Conservation (phyloP, 2,888 invertebrate species). For the Watsonalla binaria region DNA sequence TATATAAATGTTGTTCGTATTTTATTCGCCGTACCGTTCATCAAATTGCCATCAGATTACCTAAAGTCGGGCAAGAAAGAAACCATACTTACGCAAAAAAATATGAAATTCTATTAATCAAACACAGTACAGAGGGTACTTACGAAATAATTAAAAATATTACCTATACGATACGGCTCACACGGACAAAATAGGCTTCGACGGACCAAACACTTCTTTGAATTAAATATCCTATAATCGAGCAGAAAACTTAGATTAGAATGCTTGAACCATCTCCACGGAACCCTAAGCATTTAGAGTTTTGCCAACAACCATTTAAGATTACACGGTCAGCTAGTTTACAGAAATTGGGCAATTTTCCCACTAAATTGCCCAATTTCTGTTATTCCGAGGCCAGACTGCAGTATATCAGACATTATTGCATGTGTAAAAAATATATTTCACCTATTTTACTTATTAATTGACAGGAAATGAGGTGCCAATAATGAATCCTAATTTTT, state of each 20-base stretch:
- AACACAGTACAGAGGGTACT: too few species aligned
- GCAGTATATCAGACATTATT: slow-evolving; percentile 54
- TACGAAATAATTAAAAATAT: too few species aligned
- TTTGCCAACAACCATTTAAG: slow-evolving; percentile 43
- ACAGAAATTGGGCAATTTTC: slow-evolving; percentile 51
- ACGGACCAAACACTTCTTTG: too few species aligned
- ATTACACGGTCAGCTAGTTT: slow-evolving; percentile 47
- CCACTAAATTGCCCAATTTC: slow-evolving; percentile 59
- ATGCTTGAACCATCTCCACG: neutral
- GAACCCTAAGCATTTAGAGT: slow-evolving; percentile 13
- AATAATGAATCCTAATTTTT: neutral
- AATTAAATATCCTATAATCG: too few species aligned
- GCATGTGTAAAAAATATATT: slow-evolving; percentile 31
- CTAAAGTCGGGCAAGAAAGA: too few species aligned
- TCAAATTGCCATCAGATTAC: too few species aligned
- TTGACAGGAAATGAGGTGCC: neutral
- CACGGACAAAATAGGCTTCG: too few species aligned
- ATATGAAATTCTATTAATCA: too few species aligned
- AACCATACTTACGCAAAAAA: too few species aligned
- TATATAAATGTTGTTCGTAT: too few species aligned
- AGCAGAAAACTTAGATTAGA: neutral
- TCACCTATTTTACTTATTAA: slow-evolving; percentile 19
- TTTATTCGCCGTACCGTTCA: too few species aligned
- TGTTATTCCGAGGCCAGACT: slow-evolving; percentile 44
- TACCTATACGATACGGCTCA: too few species aligned